Evolutionary conservation across 2,888 invertebrate species (phyloP), one percentile per base, ranked within the genome.

Genomic region (Quadriops clusia): DNA sequence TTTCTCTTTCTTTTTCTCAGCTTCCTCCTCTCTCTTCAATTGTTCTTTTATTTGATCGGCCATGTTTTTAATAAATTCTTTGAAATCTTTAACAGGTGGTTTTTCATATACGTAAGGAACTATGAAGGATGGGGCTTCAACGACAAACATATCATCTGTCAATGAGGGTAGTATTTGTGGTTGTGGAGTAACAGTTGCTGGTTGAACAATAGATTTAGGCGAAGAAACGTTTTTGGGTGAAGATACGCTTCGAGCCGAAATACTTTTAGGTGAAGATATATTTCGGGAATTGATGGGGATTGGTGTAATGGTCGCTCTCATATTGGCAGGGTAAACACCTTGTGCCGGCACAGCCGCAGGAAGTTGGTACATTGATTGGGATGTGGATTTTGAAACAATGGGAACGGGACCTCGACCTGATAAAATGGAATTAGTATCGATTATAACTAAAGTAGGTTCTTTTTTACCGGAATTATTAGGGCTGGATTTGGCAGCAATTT

Each of bases 81-180:
- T 78, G 39, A 89, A 70, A 33, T 80, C 78, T 47, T 79, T 77
- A 4, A 78, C 58, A 2, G 89, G 85, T 6, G 87, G 85, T 55
- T 89, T 89, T 56, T 90, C 89, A 60, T 89, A 89, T 12, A 90
- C 85, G 56, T 90, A 90, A 25, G 90, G 90, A 44, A 90, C 89
- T 53, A 90, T 87, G 53, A 90, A 89, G 12, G 87, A 89, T 4
- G 90, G 89, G 15, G 89, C 89, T 60, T 90, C 89, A 6, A 90
- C 80, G 7, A 90, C 87, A 56, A 81, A 89, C 81, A 89, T 89
- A 47, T 90, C 87, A 54, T 90, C 89, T 11, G 87, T 87, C 13
- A 90, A 59, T 5, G 84, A 82, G 1, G 86, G 86, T 44, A 90
- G 58, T 39, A 86, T 74, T 17, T 72, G 72, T 20, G 76, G 69